Percentiles rank a stretch among this genome's conserved stretches.
phyloP scores from a whole-genome alignment of 2,797 vertebrate genomes.

The Hylomyscus alleni region DNA sequence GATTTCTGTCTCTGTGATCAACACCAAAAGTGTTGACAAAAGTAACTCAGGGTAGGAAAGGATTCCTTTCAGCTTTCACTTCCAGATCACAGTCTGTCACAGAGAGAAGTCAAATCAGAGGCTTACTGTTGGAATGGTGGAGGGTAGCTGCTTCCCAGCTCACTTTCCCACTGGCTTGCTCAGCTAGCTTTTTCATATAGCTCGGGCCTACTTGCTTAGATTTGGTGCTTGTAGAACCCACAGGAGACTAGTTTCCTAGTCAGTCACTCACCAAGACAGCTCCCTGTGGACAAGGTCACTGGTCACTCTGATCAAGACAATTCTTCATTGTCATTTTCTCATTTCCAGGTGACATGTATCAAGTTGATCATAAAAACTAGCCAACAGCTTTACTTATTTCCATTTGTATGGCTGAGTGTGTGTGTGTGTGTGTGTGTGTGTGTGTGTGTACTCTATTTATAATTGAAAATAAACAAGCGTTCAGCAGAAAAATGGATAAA shows the following conservation, averaged over 20 bases:
- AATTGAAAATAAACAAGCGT: not conserved
- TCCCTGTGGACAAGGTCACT: not conserved
- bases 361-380: not conserved
- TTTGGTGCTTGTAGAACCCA: not conserved
- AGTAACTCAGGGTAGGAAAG: not conserved
- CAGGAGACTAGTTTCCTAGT: not conserved
- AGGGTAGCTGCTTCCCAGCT: not conserved
- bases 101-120: not conserved
- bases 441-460: not conserved
- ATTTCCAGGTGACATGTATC: not conserved
- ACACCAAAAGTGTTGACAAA: not conserved
- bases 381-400: not conserved
- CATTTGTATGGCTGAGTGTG: not conserved
- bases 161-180: not conserved
- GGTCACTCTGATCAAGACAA: not conserved
- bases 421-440: not conserved
- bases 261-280: not conserved
- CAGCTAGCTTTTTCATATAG: not conserved
- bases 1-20: not conserved
- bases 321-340: not conserved
- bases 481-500: slow-evolving; percentile 26
- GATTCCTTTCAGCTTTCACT: not conserved
- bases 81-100: not conserved
- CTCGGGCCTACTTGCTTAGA: not conserved
- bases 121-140: too few relatives aligned